Percentiles rank a stretch among this genome's conserved stretches.
phyloP scores from a whole-genome alignment of 2,113 vertebrate genomes.

The Marcusenius ussheri region DNA sequence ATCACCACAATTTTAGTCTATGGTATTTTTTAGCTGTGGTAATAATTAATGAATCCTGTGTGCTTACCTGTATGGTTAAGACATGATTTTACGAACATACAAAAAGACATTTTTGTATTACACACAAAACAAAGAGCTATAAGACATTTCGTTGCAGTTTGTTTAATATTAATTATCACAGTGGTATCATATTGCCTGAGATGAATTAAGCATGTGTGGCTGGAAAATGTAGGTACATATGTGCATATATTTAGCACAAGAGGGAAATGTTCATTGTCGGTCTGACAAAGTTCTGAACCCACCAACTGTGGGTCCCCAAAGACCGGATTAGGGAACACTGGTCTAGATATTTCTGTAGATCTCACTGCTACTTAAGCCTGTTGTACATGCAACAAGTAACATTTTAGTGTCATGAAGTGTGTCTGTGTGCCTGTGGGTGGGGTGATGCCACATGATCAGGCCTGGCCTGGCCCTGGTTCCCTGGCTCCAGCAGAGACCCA shows the following conservation, averaged over 20 bases:
- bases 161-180: constrained; percentile 15
- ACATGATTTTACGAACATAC: not conserved
- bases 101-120: not conserved
- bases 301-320: too few species aligned
- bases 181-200: not conserved
- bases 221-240: not conserved
- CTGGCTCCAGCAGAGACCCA: constrained; percentile 38
- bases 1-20: not conserved
- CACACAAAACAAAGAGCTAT: not conserved
- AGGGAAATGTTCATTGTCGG: not conserved
- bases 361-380: not conserved
- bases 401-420: not conserved
- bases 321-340: too few species aligned
- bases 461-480: constrained; percentile 36
- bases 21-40: not conserved
- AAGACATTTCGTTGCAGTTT: not conserved
- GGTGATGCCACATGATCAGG: not conserved
- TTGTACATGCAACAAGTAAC: not conserved
- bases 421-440: not conserved
- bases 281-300: too few species aligned
- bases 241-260: not conserved
- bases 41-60: not conserved
- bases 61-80: not conserved
- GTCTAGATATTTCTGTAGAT: not conserved
- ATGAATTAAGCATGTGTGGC: constrained; percentile 6